Conservation (phyloP, 2,797 vertebrate genomes). For the Clarias laeviceps region DNA sequence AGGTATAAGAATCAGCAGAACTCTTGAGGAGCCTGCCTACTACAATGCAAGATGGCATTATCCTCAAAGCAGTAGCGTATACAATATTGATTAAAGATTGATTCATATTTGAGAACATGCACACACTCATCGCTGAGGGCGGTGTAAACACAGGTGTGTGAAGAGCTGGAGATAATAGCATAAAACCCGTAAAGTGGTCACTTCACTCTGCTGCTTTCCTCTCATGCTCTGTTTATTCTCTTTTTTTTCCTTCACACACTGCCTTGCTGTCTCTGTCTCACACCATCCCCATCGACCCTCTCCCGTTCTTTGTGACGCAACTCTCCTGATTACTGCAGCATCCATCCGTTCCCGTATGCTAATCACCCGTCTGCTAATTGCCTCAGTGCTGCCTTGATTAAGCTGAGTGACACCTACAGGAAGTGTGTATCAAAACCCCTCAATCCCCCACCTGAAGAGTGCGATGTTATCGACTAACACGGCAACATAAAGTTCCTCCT, state of each 20-base stretch:
- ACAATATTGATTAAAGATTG: not conserved
- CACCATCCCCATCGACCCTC: conserved; percentile 2
- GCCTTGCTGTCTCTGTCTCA: conserved; percentile 5
- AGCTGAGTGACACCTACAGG: conserved; percentile 56
- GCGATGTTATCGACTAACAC: conserved; percentile 62
- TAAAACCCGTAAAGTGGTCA: conserved; percentile 38
- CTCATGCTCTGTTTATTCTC: not conserved
- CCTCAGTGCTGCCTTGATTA: conserved; percentile 66
- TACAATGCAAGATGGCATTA: not conserved
- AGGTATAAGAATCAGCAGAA: no score
- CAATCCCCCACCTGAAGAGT: conserved; percentile 61
- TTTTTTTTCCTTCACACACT: not conserved
- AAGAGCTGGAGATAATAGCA: not conserved
- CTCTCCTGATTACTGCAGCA: conserved; percentile 62
- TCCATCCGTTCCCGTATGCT: conserved; percentile 63
- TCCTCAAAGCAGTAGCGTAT: conserved; percentile 7
- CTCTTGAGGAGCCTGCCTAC: not conserved
- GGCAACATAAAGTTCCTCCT: conserved; percentile 62
- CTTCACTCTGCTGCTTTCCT: conserved; percentile 33
- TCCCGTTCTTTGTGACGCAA: conserved; percentile 45
- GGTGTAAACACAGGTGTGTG: conserved; percentile 13
- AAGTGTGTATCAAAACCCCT: conserved; percentile 65
- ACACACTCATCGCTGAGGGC: conserved; percentile 2
- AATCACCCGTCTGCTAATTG: conserved; percentile 70
- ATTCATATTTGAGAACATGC: not conserved